These are phyloP conservation scores for Amphimedon queenslandica DNA, from an alignment of 37 sponge, comb jelly and placozoan genomes.

Conservation along the genomic window DNA sequence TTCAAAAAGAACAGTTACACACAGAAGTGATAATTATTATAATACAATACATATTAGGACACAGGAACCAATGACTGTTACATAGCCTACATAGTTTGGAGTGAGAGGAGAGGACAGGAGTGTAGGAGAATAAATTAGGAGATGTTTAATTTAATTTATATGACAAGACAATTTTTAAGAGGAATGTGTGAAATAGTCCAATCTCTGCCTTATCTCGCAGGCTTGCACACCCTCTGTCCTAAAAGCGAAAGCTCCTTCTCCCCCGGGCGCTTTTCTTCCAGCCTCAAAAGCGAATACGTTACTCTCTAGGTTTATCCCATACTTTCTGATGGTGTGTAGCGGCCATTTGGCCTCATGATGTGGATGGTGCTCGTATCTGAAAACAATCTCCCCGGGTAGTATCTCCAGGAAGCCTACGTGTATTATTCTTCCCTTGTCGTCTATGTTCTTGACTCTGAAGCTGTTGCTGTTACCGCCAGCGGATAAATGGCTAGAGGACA, in stretches of 20 bases:
- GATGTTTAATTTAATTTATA: too few relatives aligned
- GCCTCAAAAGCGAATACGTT: slow-evolving; percentile 43
- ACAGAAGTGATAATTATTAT: too few relatives aligned
- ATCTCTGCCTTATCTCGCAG: slow-evolving; percentile 17
- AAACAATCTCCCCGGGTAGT: slow-evolving; percentile 18
- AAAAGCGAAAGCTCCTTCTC: slow-evolving; percentile 52
- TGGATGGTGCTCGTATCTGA: slow-evolving; percentile 53
- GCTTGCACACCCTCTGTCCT: slow-evolving; percentile 30
- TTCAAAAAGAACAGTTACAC: too few relatives aligned
- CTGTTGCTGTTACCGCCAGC: too few relatives aligned
- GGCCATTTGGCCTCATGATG: slow-evolving; percentile 35
- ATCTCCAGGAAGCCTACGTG: slow-evolving; percentile 49
- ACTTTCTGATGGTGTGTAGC: slow-evolving; percentile 40
- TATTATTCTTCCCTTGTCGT: slow-evolving; percentile 53
- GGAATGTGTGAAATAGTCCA: slow-evolving; percentile 28
- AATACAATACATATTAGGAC: too few relatives aligned
- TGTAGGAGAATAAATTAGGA: too few relatives aligned
- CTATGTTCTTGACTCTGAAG: slow-evolving; percentile 52
- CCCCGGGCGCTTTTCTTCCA: slow-evolving; percentile 43
- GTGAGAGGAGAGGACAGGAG: too few relatives aligned
- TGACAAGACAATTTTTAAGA: too few relatives aligned
- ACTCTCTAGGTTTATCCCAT: slow-evolving; percentile 25
- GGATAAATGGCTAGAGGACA: too few relatives aligned
- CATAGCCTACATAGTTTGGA: too few relatives aligned
- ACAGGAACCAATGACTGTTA: too few relatives aligned